Evolutionary conservation across 1,140 invertebrate genomes (phyloP), one percentile per base, ranked within the genome.

Genomic region (Papilio dardanus): DNA sequence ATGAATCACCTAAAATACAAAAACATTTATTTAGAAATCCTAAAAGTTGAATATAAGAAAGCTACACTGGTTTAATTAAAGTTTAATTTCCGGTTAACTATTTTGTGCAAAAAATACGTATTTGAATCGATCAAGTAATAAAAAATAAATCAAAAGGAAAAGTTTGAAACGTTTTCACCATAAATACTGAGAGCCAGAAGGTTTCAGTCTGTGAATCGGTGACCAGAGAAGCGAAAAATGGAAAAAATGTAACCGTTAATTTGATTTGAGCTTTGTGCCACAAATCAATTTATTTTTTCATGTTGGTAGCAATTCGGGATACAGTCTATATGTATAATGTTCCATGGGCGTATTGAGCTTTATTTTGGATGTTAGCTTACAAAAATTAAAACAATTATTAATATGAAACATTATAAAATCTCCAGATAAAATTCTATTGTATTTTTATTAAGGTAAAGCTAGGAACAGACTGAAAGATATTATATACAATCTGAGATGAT

Each of bases 241-340:
- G 24, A 62, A 62, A n/a, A 30, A 62, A 30, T 62, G 54, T 62
- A 30, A 14, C 10, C 54, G 24, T 62, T 28, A 62, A 62, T 62
- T 16, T 62, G 54, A 62, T 62, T 28, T 62, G 21, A 30, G 54
- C 10, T 58, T 58, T 28, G 54, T 16, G 54, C 24, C 24, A 58
- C 21, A 54, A 8, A 24, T n/a, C 46, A 50, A 7, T 50, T 28
- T 16, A 62, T 16, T 12, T 28, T 58, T 30, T 50, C n/a, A 19
- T 12, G 10, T 30, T 62, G 1, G 16, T 62, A 14, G 12, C 10
- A 58, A 24, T 28, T 24, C 28, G 21, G 10, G 19, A 58, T 58
- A 21, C 21, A 12, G 10, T 58, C 21, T 14, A 8, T 46, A 3
- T 46, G 40, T 37, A 37, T 10, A 8, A 6, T 37, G 46, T 50